These are phyloP conservation scores for Nomada ferruginata DNA, from an alignment of 2,888 invertebrate species.

Conservation along the genomic window DNA sequence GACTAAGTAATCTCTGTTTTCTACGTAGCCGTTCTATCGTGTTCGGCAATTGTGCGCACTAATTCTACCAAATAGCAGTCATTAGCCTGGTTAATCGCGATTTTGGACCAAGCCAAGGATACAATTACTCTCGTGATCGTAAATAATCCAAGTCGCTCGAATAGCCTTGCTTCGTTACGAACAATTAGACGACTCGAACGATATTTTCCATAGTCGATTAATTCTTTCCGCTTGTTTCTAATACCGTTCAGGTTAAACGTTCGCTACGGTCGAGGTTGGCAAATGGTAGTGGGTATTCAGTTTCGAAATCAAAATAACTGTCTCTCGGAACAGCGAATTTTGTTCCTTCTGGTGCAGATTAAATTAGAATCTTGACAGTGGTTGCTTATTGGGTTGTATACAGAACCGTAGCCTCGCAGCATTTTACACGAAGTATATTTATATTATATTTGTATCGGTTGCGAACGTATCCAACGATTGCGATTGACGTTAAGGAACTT, in stretches of 20 bases:
- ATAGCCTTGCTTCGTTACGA: constrained; percentile 40
- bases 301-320: background rate
- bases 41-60: background rate
- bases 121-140: constrained; percentile 53
- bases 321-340: background rate
- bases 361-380: background rate
- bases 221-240: constrained; percentile 19
- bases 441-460: too few species aligned
- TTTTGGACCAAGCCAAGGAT: constrained; percentile 52
- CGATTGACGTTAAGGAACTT: constrained; percentile 3
- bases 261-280: background rate
- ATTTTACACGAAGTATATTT: too few species aligned
- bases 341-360: background rate
- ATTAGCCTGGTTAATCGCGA: constrained; percentile 59
- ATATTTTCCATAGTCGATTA: constrained; percentile 8
- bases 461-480: background rate
- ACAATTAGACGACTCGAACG: constrained; percentile 44
- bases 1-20: too few species aligned
- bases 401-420: background rate
- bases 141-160: constrained; percentile 45
- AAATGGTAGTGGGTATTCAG: too few species aligned
- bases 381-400: background rate
- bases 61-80: constrained; percentile 50
- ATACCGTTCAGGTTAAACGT: constrained; percentile 17
- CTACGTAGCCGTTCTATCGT: background rate